A percentile compares a stretch with the other conserved stretches of the same genome.
Evolutionary conservation across 1,140 invertebrate species (phyloP).

Genomic region (Wasmannia auropunctata): DNA sequence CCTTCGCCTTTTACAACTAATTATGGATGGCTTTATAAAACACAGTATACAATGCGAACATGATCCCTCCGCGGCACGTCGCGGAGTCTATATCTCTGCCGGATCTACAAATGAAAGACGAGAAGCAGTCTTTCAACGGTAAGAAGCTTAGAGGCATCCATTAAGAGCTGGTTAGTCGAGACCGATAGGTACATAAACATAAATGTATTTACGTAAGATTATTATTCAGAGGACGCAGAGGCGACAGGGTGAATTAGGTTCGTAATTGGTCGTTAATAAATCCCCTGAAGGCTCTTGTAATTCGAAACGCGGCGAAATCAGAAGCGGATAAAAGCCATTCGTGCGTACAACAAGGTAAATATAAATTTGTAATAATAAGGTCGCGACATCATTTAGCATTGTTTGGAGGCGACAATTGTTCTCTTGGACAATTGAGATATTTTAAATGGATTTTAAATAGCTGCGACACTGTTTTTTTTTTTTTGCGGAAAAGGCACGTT

Average conservation of each 20-base stretch:
- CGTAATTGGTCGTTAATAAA: constrained; percentile 15
- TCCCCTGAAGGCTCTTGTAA: background rate
- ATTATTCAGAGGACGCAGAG: constrained; percentile 8
- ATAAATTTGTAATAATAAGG: background rate
- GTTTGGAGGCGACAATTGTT: background rate
- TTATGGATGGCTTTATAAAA: background rate
- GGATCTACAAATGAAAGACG: constrained; percentile 2
- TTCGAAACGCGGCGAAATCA: background rate
- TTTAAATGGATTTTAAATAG: background rate
- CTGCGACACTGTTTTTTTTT: background rate
- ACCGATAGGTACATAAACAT: constrained; percentile 40
- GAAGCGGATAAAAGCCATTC: background rate
- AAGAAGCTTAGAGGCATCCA: constrained; percentile 44
- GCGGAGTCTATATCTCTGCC: background rate
- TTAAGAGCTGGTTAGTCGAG: constrained; percentile 45
- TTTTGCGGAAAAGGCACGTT: background rate
- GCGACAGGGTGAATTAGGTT: background rate
- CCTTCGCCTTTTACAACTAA: background rate
- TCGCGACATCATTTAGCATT: background rate
- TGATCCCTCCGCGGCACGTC: background rate
- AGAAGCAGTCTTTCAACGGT: constrained; percentile 16
- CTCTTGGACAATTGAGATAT: background rate
- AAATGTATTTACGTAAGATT: constrained; percentile 45
- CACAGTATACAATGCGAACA: background rate
- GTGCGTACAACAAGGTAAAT: background rate